A percentile compares a stretch with the other conserved stretches of the same genome.
phyloP scores from a whole-genome alignment of 2,113 vertebrate species.

The Macaca nemestrina region DNA sequence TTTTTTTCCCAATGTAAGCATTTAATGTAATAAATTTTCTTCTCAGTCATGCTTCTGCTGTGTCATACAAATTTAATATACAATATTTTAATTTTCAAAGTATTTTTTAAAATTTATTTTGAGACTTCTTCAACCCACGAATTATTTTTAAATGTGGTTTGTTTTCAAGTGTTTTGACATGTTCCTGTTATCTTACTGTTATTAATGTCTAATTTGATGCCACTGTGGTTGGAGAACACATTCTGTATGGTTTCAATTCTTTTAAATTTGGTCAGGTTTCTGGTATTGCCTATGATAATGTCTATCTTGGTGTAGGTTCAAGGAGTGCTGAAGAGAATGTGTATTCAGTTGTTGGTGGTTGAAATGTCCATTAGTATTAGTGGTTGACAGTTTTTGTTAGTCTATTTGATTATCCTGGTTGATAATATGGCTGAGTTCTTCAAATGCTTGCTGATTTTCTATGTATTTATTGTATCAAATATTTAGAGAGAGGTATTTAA shows the following conservation, averaged over 20 bases:
- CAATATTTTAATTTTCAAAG: not conserved
- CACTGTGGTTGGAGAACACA: not conserved
- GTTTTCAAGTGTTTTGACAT: not conserved
- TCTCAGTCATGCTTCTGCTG: not conserved
- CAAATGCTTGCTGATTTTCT: not conserved
- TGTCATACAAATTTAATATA: not conserved
- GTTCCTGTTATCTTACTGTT: not conserved
- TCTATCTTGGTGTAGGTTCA: not conserved
- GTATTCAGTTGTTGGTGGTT: not conserved
- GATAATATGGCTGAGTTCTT: not conserved
- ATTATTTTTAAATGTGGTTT: not conserved
- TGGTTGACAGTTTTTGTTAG: too few relatives aligned
- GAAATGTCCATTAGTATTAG: not conserved
- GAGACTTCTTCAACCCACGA: not conserved
- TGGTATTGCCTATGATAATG: not conserved
- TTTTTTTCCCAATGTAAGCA: not conserved
- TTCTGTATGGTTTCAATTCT: not conserved
- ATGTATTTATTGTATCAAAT: not conserved
- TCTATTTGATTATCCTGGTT: not conserved
- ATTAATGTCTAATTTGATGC: not conserved
- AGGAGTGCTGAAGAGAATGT: not conserved
- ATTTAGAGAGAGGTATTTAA: not conserved
- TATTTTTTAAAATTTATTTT: not conserved
- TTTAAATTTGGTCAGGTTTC: not conserved
- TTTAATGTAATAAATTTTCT: not conserved